Percentiles rank a stretch among this genome's conserved stretches.
Conservation (phyloP, 2,113 vertebrate genomes). For the Eira barbara region DNA sequence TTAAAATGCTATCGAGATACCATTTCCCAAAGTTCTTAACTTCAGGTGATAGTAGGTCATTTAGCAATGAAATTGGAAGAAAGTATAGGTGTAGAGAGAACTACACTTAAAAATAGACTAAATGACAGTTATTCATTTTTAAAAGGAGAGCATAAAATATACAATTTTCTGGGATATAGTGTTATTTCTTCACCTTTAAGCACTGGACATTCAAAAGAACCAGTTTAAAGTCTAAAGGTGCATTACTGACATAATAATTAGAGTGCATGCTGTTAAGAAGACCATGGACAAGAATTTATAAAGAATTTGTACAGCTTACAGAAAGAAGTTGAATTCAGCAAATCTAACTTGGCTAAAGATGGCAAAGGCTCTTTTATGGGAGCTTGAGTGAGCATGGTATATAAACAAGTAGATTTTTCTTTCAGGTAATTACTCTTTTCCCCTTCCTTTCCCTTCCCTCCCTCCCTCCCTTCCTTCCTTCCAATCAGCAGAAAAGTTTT, state of each 20-base stretch:
- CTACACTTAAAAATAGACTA: background rate
- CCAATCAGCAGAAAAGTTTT: background rate
- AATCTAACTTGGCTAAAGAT: background rate
- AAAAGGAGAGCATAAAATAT: background rate
- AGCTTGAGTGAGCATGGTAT: background rate
- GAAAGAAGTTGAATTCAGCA: background rate
- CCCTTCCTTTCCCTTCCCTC: background rate
- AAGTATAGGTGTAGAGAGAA: background rate
- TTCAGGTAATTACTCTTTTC: background rate
- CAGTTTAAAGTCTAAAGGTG: background rate
- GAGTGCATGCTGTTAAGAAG: background rate
- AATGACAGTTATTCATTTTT: background rate
- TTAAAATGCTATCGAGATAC: background rate
- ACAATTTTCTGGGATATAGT: background rate
- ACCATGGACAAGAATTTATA: background rate
- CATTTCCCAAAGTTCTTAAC: background rate
- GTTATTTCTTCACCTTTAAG: background rate
- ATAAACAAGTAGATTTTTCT: background rate
- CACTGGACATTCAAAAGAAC: background rate
- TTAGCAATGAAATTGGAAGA: background rate
- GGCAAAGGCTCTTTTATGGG: background rate
- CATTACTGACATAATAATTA: background rate
- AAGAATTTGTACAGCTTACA: background rate
- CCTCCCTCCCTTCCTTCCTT: background rate
- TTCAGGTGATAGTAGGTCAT: background rate